Conservation (phyloP, 2,113 vertebrate species). For the Pedionomus torquatus region DNA sequence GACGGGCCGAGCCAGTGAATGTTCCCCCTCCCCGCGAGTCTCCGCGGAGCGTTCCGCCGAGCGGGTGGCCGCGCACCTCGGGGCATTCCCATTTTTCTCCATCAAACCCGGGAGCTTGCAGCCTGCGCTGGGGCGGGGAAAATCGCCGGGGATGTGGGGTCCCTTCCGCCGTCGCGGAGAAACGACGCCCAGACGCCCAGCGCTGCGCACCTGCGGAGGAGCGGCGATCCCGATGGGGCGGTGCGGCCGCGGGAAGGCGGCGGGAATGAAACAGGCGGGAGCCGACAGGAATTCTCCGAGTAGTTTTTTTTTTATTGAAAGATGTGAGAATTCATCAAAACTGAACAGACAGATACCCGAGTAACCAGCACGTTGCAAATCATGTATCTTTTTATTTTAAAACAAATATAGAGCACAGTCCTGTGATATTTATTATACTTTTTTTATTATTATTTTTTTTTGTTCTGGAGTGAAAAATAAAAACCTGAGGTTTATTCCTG, state of each 20-base stretch:
- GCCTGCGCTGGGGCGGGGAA: not conserved
- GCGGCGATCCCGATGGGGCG: not conserved
- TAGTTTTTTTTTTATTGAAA: conserved; percentile 87
- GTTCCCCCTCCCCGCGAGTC: not conserved
- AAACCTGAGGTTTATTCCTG: conserved; percentile 91
- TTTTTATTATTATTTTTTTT: conserved; percentile 72
- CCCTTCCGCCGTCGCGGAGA: not conserved
- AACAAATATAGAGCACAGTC: conserved; percentile 74
- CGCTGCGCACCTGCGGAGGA: not conserved
- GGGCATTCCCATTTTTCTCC: not conserved
- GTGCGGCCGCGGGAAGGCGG: not conserved
- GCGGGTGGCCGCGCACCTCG: not conserved
- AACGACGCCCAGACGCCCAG: not conserved
- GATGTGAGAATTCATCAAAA: conserved; percentile 85
- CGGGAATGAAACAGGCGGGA: not conserved
- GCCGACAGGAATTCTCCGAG: conserved; percentile 48
- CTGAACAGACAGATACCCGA: conserved; percentile 79
- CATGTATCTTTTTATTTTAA: conserved; percentile 76
- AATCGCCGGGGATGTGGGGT: too few species aligned
- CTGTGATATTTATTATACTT: conserved; percentile 67
- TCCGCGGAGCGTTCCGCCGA: not conserved
- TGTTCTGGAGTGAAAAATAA: conserved; percentile 87
- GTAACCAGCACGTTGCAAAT: conserved; percentile 89
- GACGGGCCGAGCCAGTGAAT: not conserved
- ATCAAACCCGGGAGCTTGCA: not conserved